Evolutionary conservation across 1,140 invertebrate genomes (phyloP).

Genomic region (Venturia canescens): DNA sequence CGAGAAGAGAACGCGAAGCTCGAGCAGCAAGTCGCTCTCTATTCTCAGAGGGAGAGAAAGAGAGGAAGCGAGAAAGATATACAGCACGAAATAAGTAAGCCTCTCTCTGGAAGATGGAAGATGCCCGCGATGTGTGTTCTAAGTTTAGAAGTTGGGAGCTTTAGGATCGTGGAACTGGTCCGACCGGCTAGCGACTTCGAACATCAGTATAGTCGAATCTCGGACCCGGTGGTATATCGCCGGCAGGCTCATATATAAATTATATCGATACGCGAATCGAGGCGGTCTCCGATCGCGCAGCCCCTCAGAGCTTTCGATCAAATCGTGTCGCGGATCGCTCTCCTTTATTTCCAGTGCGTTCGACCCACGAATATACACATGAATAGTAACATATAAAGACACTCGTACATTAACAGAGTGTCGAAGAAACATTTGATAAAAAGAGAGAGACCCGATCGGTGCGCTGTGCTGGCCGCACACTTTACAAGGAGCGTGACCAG

Average conservation of each 20-base stretch:
- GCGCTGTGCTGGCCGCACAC: too few species aligned
- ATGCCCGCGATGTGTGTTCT: slow-evolving; percentile 43
- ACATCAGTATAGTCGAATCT: slow-evolving; percentile 36
- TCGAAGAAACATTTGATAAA: too few species aligned
- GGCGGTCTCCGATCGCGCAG: neutral
- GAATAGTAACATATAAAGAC: neutral
- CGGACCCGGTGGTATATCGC: slow-evolving; percentile 18
- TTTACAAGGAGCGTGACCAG: too few species aligned
- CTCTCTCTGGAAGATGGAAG: slow-evolving; percentile 42
- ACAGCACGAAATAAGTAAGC: slow-evolving; percentile 39
- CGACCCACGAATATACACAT: neutral
- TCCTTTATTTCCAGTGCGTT: neutral
- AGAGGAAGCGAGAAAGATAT: slow-evolving; percentile 34
- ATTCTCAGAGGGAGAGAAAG: slow-evolving; percentile 27
- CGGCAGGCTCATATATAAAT: slow-evolving; percentile 7
- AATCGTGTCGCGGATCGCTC: neutral
- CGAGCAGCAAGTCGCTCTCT: neutral
- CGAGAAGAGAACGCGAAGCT: slow-evolving; percentile 11
- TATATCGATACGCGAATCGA: slow-evolving; percentile 20
- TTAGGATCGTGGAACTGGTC: slow-evolving; percentile 36
- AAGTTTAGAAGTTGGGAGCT: slow-evolving; percentile 31
- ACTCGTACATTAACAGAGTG: too few species aligned
- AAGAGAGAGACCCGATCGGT: too few species aligned
- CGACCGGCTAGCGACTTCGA: slow-evolving; percentile 20
- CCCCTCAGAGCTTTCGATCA: neutral